phyloP scores from a whole-genome alignment of 2,888 invertebrate species.

The Smittia aterrima region DNA sequence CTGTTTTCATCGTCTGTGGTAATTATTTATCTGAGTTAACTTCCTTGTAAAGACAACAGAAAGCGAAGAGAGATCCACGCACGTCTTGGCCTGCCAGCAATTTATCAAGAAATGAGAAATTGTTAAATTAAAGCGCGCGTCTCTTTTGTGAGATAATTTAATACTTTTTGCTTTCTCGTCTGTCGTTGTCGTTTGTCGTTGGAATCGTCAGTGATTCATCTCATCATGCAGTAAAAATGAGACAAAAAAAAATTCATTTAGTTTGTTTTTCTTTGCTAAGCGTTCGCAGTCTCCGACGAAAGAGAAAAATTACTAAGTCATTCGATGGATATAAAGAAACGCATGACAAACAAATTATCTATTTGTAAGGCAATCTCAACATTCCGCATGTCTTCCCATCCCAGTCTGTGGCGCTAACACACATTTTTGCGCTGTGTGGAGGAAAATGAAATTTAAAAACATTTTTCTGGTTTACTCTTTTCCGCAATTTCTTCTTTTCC shows the following conservation, averaged over 20 bases:
- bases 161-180: background rate
- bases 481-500: background rate
- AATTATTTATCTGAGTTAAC: background rate
- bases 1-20: too few relatives aligned
- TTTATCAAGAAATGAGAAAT: constrained; percentile 38
- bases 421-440: background rate
- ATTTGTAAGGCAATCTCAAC: constrained; percentile 10
- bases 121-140: constrained; percentile 28
- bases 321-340: background rate
- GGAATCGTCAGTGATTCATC: constrained; percentile 8
- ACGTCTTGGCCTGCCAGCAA: constrained; percentile 21
- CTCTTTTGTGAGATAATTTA: constrained; percentile 18
- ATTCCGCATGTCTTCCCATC: background rate
- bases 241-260: constrained; percentile 13
- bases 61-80: constrained; percentile 13
- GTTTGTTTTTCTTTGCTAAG: background rate
- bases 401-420: background rate
- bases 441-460: background rate
- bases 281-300: background rate
- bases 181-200: constrained; percentile 12
- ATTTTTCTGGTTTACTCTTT: background rate
- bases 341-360: constrained; percentile 25
- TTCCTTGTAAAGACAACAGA: background rate
- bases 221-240: constrained; percentile 22
- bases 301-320: constrained; percentile 1